Evolutionary conservation across 2,113 vertebrate species (phyloP).

Genomic region (human): DNA sequence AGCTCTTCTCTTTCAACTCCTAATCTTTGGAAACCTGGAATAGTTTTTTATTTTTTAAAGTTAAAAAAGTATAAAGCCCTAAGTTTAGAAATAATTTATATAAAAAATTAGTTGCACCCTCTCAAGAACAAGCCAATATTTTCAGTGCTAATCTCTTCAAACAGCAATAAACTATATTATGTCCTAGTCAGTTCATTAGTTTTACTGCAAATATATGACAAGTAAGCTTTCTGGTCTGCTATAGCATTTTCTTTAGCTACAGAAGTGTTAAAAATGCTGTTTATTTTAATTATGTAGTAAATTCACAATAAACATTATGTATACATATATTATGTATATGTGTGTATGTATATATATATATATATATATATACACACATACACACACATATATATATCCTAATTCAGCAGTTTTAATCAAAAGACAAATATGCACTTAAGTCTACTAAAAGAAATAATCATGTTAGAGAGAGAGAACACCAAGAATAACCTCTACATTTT

Average conservation of each 20-base stretch:
- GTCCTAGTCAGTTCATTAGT: neutral
- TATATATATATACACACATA: fast-evolving
- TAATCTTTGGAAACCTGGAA: neutral
- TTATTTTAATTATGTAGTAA: slow-evolving; percentile 26
- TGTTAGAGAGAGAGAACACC: neutral
- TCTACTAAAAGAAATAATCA: neutral
- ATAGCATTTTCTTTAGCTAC: neutral
- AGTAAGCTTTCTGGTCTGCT: neutral
- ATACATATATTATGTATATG: neutral
- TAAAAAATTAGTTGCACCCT: neutral
- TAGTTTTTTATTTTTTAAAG: neutral
- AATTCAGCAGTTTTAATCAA: neutral
- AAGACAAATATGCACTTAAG: slow-evolving; percentile 35
- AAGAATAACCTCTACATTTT: neutral
- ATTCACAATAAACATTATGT: neutral
- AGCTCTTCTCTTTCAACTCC: neutral
- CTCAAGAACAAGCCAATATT: neutral
- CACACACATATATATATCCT: neutral
- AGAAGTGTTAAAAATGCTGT: neutral
- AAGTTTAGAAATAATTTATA: slow-evolving; percentile 19
- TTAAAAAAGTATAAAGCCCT: neutral
- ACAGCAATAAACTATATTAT: neutral
- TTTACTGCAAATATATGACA: neutral
- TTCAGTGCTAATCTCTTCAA: neutral
- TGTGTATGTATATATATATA: fast-evolving